Percentiles rank a stretch among this genome's conserved stretches.
Evolutionary conservation across 2,888 invertebrate species (phyloP).

Genomic region (Nephrotoma appendiculata): DNA sequence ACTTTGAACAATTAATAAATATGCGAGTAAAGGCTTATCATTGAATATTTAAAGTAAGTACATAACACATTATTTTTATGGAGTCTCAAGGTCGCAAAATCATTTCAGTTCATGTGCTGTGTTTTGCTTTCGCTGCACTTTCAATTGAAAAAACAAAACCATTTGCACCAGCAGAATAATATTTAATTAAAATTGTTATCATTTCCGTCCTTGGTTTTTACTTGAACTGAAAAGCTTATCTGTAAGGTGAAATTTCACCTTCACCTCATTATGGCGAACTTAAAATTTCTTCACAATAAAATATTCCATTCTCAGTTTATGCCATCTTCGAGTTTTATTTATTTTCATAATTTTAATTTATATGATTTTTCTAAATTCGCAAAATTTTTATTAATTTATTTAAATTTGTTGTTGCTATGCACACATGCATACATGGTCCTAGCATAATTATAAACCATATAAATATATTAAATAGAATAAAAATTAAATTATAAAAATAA

Average conservation of each 20-base stretch:
- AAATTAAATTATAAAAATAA: background rate
- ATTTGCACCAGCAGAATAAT: background rate
- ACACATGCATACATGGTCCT: background rate
- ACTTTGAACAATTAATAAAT: too few relatives aligned
- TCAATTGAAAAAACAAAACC: too few relatives aligned
- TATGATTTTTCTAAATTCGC: background rate
- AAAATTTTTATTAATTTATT: background rate
- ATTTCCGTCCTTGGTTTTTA: background rate
- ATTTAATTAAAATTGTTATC: background rate
- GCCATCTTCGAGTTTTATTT: background rate
- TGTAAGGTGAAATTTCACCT: background rate
- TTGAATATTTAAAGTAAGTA: too few relatives aligned
- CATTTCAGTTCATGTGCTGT: too few relatives aligned
- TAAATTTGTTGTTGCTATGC: background rate
- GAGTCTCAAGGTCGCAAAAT: too few relatives aligned
- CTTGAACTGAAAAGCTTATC: background rate
- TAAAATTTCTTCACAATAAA: background rate
- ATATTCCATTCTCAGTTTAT: background rate
- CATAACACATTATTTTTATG: too few relatives aligned
- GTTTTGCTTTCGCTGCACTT: too few relatives aligned
- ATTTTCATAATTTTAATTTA: background rate
- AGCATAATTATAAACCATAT: background rate
- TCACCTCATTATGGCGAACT: background rate
- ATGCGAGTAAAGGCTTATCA: too few relatives aligned
- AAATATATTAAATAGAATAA: background rate